Conservation (phyloP, 2,113 vertebrate species). For the Daphoenositta chrysoptera region DNA sequence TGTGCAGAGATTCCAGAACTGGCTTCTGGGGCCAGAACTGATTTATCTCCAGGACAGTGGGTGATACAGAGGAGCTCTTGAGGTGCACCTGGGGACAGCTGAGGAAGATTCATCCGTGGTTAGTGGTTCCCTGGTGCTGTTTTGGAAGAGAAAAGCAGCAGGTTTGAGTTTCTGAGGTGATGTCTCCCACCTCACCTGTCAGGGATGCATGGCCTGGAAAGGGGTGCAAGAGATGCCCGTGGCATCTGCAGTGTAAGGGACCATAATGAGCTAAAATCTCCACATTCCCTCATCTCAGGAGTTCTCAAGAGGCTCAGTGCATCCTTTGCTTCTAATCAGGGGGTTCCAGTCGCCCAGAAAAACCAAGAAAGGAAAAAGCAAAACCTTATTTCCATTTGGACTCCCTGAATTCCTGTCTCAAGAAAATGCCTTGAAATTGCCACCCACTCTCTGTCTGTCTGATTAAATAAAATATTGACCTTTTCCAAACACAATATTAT, state of each 20-base stretch:
- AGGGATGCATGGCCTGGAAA: not conserved
- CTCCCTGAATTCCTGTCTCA: conserved; percentile 33
- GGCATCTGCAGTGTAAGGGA: not conserved
- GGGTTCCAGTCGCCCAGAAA: not conserved
- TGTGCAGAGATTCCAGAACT: not conserved
- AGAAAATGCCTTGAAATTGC: conserved; percentile 47
- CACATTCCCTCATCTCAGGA: not conserved
- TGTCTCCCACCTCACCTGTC: not conserved
- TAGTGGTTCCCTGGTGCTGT: too few relatives aligned
- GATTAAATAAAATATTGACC: conserved; percentile 62
- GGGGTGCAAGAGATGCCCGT: fast-evolving
- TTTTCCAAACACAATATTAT: conserved; percentile 50
- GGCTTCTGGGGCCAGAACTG: not conserved
- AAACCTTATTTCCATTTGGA: not conserved
- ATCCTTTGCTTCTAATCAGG: not conserved
- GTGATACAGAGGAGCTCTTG: not conserved
- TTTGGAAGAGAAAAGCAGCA: not conserved
- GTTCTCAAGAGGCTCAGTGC: not conserved
- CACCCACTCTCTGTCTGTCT: conserved; percentile 58
- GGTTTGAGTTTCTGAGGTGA: not conserved
- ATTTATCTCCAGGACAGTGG: not conserved
- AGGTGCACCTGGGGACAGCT: not conserved
- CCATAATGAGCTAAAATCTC: not conserved
- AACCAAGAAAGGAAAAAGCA: not conserved
- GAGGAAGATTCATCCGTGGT: not conserved